Percentiles rank a stretch among this genome's conserved stretches.
Evolutionary conservation across 1,140 invertebrate genomes (phyloP).

Genomic region (Proales similis): DNA sequence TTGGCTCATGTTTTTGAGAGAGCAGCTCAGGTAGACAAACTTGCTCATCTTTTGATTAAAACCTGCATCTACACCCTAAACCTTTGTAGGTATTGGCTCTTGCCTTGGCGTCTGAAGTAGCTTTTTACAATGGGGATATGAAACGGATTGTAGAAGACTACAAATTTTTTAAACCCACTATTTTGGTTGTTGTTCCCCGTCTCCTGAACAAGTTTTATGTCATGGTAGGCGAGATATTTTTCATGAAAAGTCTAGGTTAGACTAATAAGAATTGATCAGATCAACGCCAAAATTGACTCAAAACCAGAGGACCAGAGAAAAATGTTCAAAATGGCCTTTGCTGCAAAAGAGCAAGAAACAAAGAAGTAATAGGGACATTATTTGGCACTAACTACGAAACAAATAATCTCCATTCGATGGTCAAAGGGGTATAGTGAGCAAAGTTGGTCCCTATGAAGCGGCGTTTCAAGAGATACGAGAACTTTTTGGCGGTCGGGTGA

Average conservation of each 20-base stretch:
- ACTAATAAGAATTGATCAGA: no score
- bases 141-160: slow-evolving; percentile 79
- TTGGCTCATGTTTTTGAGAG: slow-evolving; percentile 34
- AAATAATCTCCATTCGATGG: not conserved
- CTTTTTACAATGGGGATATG: slow-evolving; percentile 87
- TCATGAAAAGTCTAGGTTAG: no score
- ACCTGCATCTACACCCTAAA: no score
- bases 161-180: slow-evolving; percentile 79
- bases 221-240: no score
- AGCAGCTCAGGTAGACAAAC: not conserved
- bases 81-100: not conserved
- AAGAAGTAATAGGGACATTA: not conserved
- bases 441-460: slow-evolving; percentile 55
- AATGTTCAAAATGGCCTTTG: slow-evolving; percentile 36
- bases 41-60: not conserved
- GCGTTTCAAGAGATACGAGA: slow-evolving; percentile 82
- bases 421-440: slow-evolving; percentile 9
- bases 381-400: not conserved
- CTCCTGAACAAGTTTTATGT: slow-evolving; percentile 72
- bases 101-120: slow-evolving; percentile 57
- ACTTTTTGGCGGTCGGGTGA: slow-evolving; percentile 73
- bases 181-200: slow-evolving; percentile 85
- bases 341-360: slow-evolving; percentile 5
- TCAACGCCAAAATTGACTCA: not conserved
- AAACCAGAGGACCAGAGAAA: not conserved